Evolutionary conservation across 2,888 invertebrate species (phyloP).

Genomic region (Hyppa rectilinea): DNA sequence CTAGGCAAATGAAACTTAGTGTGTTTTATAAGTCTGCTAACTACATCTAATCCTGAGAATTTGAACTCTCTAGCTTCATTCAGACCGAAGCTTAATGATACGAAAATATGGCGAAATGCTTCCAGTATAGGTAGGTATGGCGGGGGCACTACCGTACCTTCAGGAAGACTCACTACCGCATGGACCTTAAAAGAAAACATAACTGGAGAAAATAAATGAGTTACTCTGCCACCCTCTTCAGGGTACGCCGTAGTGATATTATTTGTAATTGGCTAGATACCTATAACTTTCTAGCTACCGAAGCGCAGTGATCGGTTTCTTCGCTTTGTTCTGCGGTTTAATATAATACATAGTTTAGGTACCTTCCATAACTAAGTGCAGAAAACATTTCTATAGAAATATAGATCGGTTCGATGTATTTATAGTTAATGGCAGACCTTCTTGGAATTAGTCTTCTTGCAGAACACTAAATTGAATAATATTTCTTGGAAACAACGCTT

Average conservation of each 20-base stretch:
- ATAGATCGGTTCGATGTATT: slow-evolving; percentile 65
- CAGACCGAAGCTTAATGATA: too few relatives aligned
- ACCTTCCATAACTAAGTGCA: slow-evolving; percentile 11
- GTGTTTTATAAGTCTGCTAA: too few relatives aligned
- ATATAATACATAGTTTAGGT: slow-evolving; percentile 6
- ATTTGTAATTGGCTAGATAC: slow-evolving; percentile 23
- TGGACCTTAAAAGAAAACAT: too few relatives aligned
- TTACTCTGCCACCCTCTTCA: background rate
- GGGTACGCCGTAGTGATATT: background rate
- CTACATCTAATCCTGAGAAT: too few relatives aligned
- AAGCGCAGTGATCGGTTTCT: background rate
- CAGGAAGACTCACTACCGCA: background rate
- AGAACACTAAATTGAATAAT: slow-evolving; percentile 47
- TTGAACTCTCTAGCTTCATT: too few relatives aligned
- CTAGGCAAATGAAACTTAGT: too few relatives aligned
- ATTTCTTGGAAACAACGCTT: slow-evolving; percentile 53
- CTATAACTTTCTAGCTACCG: slow-evolving; percentile 23
- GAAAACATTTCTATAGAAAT: slow-evolving; percentile 60
- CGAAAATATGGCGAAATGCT: too few relatives aligned
- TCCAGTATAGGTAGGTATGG: too few relatives aligned
- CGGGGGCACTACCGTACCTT: too few relatives aligned
- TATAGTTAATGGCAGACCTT: slow-evolving; percentile 73
- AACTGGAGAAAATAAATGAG: background rate
- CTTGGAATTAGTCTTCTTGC: slow-evolving; percentile 66
- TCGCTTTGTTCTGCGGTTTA: slow-evolving; percentile 13